Conservation (phyloP, 2,797 vertebrate genomes). For the Tachyglossus aculeatus region DNA sequence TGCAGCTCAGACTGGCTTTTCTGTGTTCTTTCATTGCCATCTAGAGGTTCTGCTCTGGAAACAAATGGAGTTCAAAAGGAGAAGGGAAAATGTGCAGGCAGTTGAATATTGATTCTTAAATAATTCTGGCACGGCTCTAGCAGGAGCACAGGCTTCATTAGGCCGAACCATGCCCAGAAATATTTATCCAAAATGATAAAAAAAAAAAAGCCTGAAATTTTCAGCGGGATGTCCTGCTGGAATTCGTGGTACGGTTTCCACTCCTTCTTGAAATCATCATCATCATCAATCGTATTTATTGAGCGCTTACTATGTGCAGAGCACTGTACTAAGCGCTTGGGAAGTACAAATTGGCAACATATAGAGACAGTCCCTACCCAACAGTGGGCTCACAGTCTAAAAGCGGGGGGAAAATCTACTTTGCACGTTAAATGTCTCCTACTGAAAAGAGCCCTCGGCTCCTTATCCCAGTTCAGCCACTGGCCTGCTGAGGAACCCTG, state of each 20-base stretch:
- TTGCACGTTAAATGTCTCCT: too few relatives aligned
- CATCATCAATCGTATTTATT: too few relatives aligned
- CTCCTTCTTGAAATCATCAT: neutral
- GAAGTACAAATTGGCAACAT: too few relatives aligned
- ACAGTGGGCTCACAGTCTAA: too few relatives aligned
- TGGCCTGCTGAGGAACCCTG: too few relatives aligned
- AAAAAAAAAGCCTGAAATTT: too few relatives aligned
- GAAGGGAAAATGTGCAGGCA: neutral
- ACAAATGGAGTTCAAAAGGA: neutral
- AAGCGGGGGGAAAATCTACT: too few relatives aligned
- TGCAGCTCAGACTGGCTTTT: slow-evolving; percentile 14
- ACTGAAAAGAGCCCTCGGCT: too few relatives aligned
- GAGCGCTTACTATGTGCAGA: too few relatives aligned
- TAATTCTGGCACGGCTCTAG: neutral
- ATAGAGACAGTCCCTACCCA: too few relatives aligned
- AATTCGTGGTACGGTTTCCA: neutral
- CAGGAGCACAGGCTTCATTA: neutral
- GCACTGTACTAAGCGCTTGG: too few relatives aligned
- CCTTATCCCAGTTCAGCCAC: too few relatives aligned
- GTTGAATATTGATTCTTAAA: neutral
- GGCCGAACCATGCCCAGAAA: neutral
- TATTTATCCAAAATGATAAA: neutral
- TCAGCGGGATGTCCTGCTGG: neutral
- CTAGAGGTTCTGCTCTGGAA: slow-evolving; percentile 64
- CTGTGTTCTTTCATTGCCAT: slow-evolving; percentile 85